Base-by-base conservation (phyloP, 2,113 vertebrate genomes). In the Dipodomys merriami region DNA sequence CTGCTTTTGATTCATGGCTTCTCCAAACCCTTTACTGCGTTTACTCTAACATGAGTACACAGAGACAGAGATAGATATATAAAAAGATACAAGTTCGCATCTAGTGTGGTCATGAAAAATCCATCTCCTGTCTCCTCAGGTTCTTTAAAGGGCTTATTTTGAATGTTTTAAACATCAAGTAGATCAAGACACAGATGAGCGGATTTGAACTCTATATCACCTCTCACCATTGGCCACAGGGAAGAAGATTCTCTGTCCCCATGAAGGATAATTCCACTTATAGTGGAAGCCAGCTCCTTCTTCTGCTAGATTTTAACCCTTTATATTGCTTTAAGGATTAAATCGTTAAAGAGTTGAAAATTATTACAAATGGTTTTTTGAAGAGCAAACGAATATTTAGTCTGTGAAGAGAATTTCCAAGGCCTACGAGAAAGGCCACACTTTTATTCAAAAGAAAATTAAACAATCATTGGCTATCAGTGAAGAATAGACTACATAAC, bases 371-470 rank as follows among this genome's bases (percentile, higher is more conserved):
- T 23, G 72, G 5, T 53, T 87, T 88, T 86, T 73, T 92, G 80
- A 72, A 33, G 84, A 22, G 30, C 80, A 91, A 7, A 80, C 57
- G 39, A 77, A 39, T 39, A 39, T 39, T 39, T 39, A 39, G 39
- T 39, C 39, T 39, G 18, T 67, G 81, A 78, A 39, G 62, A 65
- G 30, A 88, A 87, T 91, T 93, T 79, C 80, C 82, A 88, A 90
- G n/a, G 65, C 84, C 74, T 76, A 33, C 6, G 83, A 94, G 78
- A 92, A 94, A 90, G 93, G 39, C 65, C 88, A 30, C 30, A 46
- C 15, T 71, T 96, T 35, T 29, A 82, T 71, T 79, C 27, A 81
- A 68, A 78, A 79, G 83, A 87, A 95, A 91, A 74, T 83, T 65
- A 76, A 90, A 53, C 25, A 82, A 69, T 64, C 82, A 44, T 79